Percentiles rank a stretch among this genome's conserved stretches.
Conservation (phyloP, 1,140 invertebrate species). For the Aphaenogaster rudis region DNA sequence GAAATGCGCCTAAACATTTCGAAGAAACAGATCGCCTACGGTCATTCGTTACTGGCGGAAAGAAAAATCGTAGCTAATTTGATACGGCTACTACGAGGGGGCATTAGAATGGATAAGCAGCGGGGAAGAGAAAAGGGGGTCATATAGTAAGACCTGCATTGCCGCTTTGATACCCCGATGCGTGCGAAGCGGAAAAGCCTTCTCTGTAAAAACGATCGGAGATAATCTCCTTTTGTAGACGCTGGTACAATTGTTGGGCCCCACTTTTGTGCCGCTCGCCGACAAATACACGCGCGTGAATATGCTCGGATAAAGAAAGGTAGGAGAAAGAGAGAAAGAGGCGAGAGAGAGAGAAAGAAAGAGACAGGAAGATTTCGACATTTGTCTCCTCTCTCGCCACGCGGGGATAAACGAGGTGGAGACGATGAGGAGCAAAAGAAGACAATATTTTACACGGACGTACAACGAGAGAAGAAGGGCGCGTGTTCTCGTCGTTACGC, state of each 20-base stretch:
- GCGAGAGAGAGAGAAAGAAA: conserved; percentile 28
- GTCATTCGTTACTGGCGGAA: not conserved
- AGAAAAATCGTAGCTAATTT: conserved; percentile 60
- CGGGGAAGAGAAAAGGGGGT: not conserved
- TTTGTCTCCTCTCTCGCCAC: conserved; percentile 64
- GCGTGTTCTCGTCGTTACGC: conserved; percentile 53
- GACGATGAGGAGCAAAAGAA: conserved; percentile 52
- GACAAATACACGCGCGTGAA: conserved; percentile 59
- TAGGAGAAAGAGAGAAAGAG: not conserved
- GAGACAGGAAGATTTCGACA: conserved; percentile 59
- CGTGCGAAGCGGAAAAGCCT: conserved; percentile 60
- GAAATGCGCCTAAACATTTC: not conserved
- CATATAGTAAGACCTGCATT: conserved; percentile 21
- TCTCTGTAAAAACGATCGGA: conserved; percentile 68
- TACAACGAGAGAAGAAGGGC: conserved; percentile 36
- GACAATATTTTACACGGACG: conserved; percentile 69
- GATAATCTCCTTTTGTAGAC: conserved; percentile 70
- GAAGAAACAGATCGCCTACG: not conserved
- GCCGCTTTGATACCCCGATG: conserved; percentile 50
- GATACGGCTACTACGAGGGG: conserved; percentile 61
- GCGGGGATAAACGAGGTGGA: conserved; percentile 46
- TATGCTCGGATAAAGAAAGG: conserved; percentile 11
- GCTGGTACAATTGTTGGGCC: conserved; percentile 52
- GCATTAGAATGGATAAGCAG: not conserved
- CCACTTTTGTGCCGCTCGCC: conserved; percentile 64